Evolutionary conservation across 2,113 vertebrate species (phyloP).

Genomic region (Leuciscus idus): DNA sequence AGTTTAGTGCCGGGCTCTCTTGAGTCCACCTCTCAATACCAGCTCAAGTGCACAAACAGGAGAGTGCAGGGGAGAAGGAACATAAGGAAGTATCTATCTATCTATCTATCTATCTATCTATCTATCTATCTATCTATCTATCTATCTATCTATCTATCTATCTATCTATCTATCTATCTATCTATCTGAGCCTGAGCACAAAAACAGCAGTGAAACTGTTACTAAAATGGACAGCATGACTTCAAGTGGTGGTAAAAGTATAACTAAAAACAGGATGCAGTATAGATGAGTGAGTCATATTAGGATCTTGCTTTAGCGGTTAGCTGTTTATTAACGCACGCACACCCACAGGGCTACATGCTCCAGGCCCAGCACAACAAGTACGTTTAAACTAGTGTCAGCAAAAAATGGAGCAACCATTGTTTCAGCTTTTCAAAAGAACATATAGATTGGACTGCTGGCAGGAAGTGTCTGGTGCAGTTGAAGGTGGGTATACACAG

Average conservation of each 20-base stretch:
- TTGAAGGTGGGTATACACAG: neutral
- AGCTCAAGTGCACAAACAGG: conserved; percentile 46
- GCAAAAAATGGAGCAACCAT: conserved; percentile 50
- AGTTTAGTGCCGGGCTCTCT: conserved; percentile 56
- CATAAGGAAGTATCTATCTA: neutral
- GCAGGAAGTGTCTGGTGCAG: conserved; percentile 4
- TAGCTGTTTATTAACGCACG: conserved; percentile 49
- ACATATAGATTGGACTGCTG: conserved; percentile 21
- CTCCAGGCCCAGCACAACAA: conserved; percentile 41
- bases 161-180: neutral
- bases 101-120: neutral
- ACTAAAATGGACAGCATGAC: conserved; percentile 19
- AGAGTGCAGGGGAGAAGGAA: conserved; percentile 16
- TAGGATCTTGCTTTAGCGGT: conserved; percentile 20
- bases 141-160: neutral
- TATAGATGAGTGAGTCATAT: conserved; percentile 25
- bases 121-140: neutral
- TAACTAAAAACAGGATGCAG: conserved; percentile 47
- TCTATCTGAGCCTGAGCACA: neutral
- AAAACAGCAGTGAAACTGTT: neutral
- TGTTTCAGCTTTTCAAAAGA: conserved; percentile 46
- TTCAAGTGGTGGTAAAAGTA: conserved; percentile 36
- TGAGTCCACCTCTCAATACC: conserved; percentile 58
- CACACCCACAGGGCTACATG: conserved; percentile 26
- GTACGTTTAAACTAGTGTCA: conserved; percentile 30